These are phyloP conservation scores for Yponomeuta malinellus DNA, from an alignment of 2,888 invertebrate species.

Conservation along the genomic window DNA sequence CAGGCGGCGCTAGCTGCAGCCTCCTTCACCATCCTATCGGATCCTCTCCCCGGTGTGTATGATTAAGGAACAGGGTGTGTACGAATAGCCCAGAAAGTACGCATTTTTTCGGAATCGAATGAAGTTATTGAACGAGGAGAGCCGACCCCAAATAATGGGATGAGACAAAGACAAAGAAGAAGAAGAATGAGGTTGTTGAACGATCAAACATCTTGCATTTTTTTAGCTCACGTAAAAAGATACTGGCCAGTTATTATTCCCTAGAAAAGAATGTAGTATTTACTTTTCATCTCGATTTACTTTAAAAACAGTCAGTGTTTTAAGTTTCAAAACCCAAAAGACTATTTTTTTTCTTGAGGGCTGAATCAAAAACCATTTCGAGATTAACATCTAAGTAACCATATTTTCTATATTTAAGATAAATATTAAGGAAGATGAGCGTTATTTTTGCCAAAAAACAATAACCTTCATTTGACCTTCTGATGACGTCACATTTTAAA, in stretches of 20 bases:
- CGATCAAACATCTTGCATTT: neutral
- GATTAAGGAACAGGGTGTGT: neutral
- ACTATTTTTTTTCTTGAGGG: too few relatives aligned
- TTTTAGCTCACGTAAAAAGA: neutral
- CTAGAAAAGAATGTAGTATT: neutral
- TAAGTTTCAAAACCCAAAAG: neutral
- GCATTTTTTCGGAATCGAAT: neutral
- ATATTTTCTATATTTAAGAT: too few relatives aligned
- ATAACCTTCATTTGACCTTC: too few relatives aligned
- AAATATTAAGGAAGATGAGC: too few relatives aligned
- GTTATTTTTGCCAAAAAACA: too few relatives aligned
- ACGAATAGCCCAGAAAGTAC: neutral
- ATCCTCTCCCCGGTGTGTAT: conserved; percentile 44
- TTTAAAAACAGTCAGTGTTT: neutral
- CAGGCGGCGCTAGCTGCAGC: conserved; percentile 58
- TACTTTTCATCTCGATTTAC: neutral
- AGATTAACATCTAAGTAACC: too few relatives aligned
- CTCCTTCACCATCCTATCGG: conserved; percentile 50
- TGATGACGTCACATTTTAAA: too few relatives aligned
- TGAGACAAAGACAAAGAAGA: too few relatives aligned
- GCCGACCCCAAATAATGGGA: too few relatives aligned
- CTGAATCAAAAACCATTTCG: too few relatives aligned
- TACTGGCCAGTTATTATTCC: neutral
- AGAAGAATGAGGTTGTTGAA: too few relatives aligned
- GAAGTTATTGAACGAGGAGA: too few relatives aligned